phyloP scores from a whole-genome alignment of 2,113 vertebrate genomes.

The Salvelinus namaycush region DNA sequence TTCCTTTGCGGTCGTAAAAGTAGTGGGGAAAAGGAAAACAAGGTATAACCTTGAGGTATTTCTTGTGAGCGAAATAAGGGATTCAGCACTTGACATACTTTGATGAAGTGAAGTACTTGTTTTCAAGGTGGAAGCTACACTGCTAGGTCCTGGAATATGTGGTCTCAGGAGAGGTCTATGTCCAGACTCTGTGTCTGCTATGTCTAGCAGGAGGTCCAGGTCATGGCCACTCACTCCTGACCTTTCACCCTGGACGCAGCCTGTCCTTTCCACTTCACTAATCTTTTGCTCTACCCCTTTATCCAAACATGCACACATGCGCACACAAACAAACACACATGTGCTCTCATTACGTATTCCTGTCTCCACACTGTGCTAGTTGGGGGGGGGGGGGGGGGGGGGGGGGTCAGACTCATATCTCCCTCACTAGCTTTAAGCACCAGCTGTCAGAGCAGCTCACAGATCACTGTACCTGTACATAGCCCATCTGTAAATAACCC shows the following conservation, averaged over 20 bases:
- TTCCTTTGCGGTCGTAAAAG: too few species aligned
- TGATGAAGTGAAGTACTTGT: neutral
- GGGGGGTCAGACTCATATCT: too few species aligned
- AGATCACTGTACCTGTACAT: too few species aligned
- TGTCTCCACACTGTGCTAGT: neutral
- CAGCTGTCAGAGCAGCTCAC: too few species aligned
- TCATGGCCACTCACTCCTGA: conserved; percentile 11
- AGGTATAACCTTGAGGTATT: too few species aligned
- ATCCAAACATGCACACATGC: neutral
- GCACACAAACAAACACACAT: neutral
- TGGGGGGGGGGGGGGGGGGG: too few species aligned
- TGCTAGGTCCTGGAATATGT: neutral
- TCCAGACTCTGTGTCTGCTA: neutral
- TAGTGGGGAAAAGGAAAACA: neutral
- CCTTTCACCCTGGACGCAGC: neutral
- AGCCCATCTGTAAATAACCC: too few species aligned
- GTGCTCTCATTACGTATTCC: conserved; percentile 11
- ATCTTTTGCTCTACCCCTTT: neutral
- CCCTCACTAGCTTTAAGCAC: too few species aligned
- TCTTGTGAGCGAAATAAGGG: neutral
- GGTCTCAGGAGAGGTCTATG: neutral
- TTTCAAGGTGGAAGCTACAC: too few species aligned
- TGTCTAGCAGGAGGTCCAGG: conserved; percentile 2
- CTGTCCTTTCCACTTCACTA: neutral
- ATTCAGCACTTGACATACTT: neutral